Percentiles rank a stretch among this genome's conserved stretches.
Evolutionary conservation across 2,888 invertebrate species (phyloP).

Genomic region (Chloroclystis v-ata): DNA sequence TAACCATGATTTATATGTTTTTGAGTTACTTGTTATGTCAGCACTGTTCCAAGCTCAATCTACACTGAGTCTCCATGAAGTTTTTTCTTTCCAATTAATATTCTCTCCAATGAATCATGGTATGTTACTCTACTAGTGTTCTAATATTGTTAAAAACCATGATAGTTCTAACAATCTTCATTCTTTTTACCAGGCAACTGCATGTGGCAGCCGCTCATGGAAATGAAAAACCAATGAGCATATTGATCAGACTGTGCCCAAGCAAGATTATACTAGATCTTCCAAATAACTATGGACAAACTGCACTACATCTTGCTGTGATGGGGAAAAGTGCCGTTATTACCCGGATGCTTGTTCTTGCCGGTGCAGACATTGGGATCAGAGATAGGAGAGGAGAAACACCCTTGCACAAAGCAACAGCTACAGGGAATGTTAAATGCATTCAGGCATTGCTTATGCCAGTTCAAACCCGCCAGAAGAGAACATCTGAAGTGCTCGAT

Average conservation of each 20-base stretch:
- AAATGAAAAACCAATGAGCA: constrained; percentile 83
- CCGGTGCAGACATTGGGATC: constrained; percentile 83
- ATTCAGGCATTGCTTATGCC: constrained; percentile 85
- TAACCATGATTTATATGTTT: too few relatives aligned
- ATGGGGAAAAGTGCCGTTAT: constrained; percentile 85
- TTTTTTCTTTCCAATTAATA: too few relatives aligned
- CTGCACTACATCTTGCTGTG: constrained; percentile 92
- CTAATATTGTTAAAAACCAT: too few relatives aligned
- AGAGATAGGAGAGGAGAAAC: constrained; percentile 90
- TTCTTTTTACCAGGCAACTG: constrained; percentile 81
- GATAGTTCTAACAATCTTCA: too few relatives aligned
- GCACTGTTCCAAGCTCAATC: too few relatives aligned
- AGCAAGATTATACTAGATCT: constrained; percentile 87
- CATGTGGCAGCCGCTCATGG: constrained; percentile 91
- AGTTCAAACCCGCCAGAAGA: constrained; percentile 53
- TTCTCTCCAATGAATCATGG: too few relatives aligned
- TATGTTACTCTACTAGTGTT: too few relatives aligned
- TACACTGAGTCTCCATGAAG: too few relatives aligned
- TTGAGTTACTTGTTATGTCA: too few relatives aligned
- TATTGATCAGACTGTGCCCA: constrained; percentile 87
- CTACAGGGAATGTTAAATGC: constrained; percentile 82
- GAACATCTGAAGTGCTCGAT: constrained; percentile 80
- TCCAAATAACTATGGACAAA: constrained; percentile 87
- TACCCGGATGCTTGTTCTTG: constrained; percentile 86
- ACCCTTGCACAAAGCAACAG: constrained; percentile 89